phyloP scores from a whole-genome alignment of 2,797 vertebrate species.

The Urocyon cinereoargenteus region DNA sequence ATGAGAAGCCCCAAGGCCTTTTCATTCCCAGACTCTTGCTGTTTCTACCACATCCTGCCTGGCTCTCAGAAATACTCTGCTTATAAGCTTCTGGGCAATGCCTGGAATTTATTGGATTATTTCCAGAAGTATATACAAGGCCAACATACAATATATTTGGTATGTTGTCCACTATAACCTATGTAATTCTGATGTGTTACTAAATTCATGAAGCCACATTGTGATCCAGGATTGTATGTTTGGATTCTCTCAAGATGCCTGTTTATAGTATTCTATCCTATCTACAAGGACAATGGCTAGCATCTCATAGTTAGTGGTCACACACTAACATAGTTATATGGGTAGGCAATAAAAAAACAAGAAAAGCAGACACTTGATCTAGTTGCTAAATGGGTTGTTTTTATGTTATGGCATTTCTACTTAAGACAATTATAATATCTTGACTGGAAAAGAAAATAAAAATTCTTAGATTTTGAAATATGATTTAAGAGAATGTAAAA shows the following conservation, averaged over 20 bases:
- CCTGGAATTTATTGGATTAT: neutral
- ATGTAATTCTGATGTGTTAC: neutral
- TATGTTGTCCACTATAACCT: neutral
- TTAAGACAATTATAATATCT: slow-evolving; percentile 5
- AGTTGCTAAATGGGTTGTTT: neutral
- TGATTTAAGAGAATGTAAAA: slow-evolving; percentile 41
- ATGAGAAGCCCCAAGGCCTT: neutral
- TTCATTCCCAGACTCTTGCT: neutral
- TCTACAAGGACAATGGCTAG: neutral
- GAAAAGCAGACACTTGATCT: neutral
- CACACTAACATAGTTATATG: neutral
- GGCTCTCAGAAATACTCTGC: neutral
- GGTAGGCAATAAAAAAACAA: neutral
- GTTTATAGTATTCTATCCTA: neutral
- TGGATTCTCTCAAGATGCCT: neutral
- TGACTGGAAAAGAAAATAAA: slow-evolving; percentile 21
- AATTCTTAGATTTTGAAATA: neutral
- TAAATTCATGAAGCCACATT: neutral
- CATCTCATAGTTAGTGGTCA: neutral
- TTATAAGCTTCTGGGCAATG: neutral
- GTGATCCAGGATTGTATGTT: neutral
- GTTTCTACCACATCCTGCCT: neutral
- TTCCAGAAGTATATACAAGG: neutral
- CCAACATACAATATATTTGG: neutral
- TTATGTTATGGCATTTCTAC: slow-evolving; percentile 46